phyloP scores from a whole-genome alignment of 1,140 invertebrate species.

The Euwallacea similis region DNA sequence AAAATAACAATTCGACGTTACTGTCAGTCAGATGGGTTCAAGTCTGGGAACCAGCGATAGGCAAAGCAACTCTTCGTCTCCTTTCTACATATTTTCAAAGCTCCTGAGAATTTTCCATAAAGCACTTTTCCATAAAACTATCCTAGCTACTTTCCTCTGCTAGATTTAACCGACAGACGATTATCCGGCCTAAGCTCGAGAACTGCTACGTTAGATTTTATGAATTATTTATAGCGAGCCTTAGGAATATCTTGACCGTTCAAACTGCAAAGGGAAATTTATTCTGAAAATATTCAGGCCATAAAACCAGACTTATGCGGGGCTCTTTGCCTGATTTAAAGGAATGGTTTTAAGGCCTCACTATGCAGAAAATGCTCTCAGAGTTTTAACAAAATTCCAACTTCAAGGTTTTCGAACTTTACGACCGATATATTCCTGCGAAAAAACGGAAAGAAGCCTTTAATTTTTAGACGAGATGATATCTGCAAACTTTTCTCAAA shows the following conservation, averaged over 20 bases:
- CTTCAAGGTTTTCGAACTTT: background rate
- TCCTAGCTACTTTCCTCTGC: too few relatives aligned
- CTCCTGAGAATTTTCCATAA: too few relatives aligned
- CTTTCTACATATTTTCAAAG: too few relatives aligned
- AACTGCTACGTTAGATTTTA: background rate
- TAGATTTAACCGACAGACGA: too few relatives aligned
- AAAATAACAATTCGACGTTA: too few relatives aligned
- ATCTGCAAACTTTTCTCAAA: conserved; percentile 21
- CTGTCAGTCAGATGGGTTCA: background rate
- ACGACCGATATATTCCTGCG: background rate
- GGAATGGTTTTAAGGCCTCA: conserved; percentile 1
- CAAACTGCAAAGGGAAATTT: conserved; percentile 22
- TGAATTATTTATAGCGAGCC: conserved; percentile 15
- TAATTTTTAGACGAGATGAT: conserved; percentile 23
- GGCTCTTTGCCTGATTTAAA: conserved; percentile 12
- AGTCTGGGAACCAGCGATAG: background rate
- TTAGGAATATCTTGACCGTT: conserved; percentile 21
- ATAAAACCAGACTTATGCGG: conserved; percentile 18
- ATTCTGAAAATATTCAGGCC: conserved; percentile 19
- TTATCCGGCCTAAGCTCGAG: too few relatives aligned
- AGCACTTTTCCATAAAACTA: too few relatives aligned
- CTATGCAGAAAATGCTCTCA: background rate
- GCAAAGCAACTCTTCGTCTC: background rate
- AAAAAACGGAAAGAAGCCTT: background rate
- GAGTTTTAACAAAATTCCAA: too few relatives aligned